Conservation (phyloP, 2,888 invertebrate genomes). For the Melieria crassipennis region DNA sequence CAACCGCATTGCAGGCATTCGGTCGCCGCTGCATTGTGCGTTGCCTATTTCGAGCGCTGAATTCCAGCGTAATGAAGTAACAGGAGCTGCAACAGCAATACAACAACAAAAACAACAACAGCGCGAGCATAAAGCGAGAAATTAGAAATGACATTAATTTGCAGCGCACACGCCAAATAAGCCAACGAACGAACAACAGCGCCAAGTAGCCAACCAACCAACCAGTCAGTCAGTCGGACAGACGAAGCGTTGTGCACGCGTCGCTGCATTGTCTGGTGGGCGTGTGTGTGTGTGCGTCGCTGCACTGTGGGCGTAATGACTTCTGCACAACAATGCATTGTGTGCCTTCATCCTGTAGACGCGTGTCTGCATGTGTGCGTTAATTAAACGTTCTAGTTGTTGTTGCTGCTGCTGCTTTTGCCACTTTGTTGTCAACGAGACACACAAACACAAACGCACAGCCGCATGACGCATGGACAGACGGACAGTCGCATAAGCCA, state of each 20-base stretch:
- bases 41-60: too few species aligned
- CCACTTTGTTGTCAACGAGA: too few species aligned
- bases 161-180: background rate
- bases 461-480: too few species aligned
- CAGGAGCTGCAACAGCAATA: conserved; percentile 18
- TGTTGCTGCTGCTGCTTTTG: too few species aligned
- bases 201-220: too few species aligned
- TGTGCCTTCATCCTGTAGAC: background rate
- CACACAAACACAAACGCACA: too few species aligned
- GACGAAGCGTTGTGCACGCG: too few species aligned
- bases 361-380: background rate
- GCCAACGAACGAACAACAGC: background rate
- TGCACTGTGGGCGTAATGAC: background rate
- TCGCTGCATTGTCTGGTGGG: background rate
- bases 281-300: background rate
- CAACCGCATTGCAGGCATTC: conserved; percentile 16
- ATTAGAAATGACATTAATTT: conserved; percentile 34
- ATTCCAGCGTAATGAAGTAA: conserved; percentile 23
- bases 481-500: too few species aligned
- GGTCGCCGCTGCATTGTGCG: conserved; percentile 20
- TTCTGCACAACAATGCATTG: background rate
- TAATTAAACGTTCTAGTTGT: too few species aligned
- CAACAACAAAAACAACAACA: conserved; percentile 6
- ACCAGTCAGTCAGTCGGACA: too few species aligned
- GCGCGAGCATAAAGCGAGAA: conserved; percentile 21